Conservation (phyloP, 2,888 invertebrate species). For the Drosophila vallismaia region DNA sequence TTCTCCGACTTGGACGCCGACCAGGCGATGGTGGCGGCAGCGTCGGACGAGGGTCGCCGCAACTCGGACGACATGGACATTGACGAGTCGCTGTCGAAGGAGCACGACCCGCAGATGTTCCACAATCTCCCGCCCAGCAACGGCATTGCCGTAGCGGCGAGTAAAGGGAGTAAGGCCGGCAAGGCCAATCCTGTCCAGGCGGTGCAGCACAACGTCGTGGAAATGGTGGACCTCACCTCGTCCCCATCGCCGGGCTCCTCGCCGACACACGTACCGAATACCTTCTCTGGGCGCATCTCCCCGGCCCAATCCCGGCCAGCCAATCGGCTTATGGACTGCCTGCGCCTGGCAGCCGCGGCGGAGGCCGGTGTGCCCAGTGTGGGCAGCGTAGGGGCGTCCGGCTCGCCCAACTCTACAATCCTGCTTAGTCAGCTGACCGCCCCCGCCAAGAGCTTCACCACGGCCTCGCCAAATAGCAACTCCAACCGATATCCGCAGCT, state of each 20-base stretch:
- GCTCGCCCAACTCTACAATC: constrained; percentile 60
- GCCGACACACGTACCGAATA: constrained; percentile 63
- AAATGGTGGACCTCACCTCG: constrained; percentile 82
- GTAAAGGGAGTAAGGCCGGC: constrained; percentile 16
- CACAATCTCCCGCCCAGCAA: constrained; percentile 76
- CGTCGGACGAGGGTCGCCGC: constrained; percentile 66
- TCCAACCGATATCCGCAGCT: constrained; percentile 77
- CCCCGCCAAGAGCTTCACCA: constrained; percentile 61
- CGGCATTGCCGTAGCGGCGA: constrained; percentile 35
- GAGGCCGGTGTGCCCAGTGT: constrained; percentile 34
- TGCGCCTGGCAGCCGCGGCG: constrained; percentile 7
- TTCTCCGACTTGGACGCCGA: constrained; percentile 46
- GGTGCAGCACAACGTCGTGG: constrained; percentile 68
- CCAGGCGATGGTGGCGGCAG: constrained; percentile 13
- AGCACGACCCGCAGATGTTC: constrained; percentile 81
- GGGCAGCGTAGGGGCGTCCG: constrained; percentile 36
- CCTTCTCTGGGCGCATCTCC: constrained; percentile 26
- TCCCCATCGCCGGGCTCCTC: constrained; percentile 82
- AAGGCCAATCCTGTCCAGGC: constrained; percentile 10
- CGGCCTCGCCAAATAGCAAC: constrained; percentile 34
- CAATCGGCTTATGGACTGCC: constrained; percentile 18
- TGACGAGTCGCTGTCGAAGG: constrained; percentile 77
- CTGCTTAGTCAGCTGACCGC: constrained; percentile 70
- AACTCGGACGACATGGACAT: constrained; percentile 83
- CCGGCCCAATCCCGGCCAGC: constrained; percentile 18